Evolutionary conservation across 2,888 invertebrate species (phyloP), one percentile per base, ranked within the genome.

Genomic region (Eupithecia inturbata): DNA sequence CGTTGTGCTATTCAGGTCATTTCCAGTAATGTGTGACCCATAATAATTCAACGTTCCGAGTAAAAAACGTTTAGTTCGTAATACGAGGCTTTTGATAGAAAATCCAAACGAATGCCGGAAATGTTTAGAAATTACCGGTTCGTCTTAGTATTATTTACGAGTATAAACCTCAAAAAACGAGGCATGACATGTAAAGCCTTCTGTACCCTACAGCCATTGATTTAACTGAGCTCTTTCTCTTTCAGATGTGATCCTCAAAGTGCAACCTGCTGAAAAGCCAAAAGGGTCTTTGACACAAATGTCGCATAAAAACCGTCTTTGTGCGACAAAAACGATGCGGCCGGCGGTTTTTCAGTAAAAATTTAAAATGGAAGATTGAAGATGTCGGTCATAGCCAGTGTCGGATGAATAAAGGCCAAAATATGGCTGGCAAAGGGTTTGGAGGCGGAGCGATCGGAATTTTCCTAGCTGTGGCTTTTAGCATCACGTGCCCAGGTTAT

Each of bases 401-500:
- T 92, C 82, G 92, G 94, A 89, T 94, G 90, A 93, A 86, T 81
- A 86, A 89, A 89, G 85, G 86, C 85, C 85, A 84, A 86, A 91
- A 91, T 88, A 94, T 94, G 94, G 93, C 91, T 89, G 87, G 86
- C 86, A 92, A 90, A 88, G 88, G 90, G 82, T 88, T 90, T 78
- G 90, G 89, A 75, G 90, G 91, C 79, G 92, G 93, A 82, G 90
- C 92, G 90, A 88, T 93, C 87, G 92, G 94, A 81, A 87, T 93
- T 87, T 88, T 93, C 85, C 88, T 94, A 84, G 92, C 94, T 79
- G 90, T 91, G 85, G 90, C 90, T 80, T 89, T 94, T 83, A 94
- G 93, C 88, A 88, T 92, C 87, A 91, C 90, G 80, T 93, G 91
- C 82, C 94, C 94, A 74, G 91, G 91, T 88, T 93, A 93, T 90